Evolutionary conservation across 1,140 invertebrate genomes (phyloP).

Genomic region (Macrocentrus cingulum): DNA sequence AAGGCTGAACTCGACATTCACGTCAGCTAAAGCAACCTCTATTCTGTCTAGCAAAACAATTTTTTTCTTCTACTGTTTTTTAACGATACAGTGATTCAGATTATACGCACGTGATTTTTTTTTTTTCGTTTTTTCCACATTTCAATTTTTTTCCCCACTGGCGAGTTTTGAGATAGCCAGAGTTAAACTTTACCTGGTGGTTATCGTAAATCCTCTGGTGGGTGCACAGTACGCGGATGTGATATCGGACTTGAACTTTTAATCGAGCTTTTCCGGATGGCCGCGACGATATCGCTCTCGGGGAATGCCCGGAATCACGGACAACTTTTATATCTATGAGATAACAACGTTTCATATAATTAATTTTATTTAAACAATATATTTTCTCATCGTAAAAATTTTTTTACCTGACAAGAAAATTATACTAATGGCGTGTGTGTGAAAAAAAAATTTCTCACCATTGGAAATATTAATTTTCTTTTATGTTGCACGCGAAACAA

Average conservation of each 20-base stretch:
- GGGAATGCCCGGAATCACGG: neutral
- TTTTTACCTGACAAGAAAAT: too few relatives aligned
- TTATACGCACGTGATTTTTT: too few relatives aligned
- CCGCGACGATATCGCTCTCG: slow-evolving; percentile 12
- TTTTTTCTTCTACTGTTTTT: too few relatives aligned
- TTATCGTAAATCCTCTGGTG: slow-evolving; percentile 23
- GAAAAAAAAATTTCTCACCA: too few relatives aligned
- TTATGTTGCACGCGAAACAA: too few relatives aligned
- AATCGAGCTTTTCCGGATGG: slow-evolving; percentile 23
- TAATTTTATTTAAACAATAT: too few relatives aligned
- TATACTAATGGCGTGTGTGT: too few relatives aligned
- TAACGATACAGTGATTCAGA: neutral
- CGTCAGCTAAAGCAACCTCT: slow-evolving; percentile 30
- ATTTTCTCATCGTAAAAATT: too few relatives aligned
- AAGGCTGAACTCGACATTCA: slow-evolving; percentile 35
- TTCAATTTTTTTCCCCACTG: slow-evolving; percentile 6
- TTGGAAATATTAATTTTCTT: too few relatives aligned
- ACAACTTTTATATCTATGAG: too few relatives aligned
- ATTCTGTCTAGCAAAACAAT: neutral
- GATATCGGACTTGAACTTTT: slow-evolving; percentile 23
- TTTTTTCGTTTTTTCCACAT: slow-evolving; percentile 7
- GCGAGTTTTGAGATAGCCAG: slow-evolving; percentile 10
- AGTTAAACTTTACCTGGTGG: slow-evolving; percentile 21
- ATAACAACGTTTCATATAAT: too few relatives aligned
- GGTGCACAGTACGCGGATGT: slow-evolving; percentile 10